Evolutionary conservation across 1,140 invertebrate genomes (phyloP), one percentile per base, ranked within the genome.

Genomic region (Diorhabda elongata): DNA sequence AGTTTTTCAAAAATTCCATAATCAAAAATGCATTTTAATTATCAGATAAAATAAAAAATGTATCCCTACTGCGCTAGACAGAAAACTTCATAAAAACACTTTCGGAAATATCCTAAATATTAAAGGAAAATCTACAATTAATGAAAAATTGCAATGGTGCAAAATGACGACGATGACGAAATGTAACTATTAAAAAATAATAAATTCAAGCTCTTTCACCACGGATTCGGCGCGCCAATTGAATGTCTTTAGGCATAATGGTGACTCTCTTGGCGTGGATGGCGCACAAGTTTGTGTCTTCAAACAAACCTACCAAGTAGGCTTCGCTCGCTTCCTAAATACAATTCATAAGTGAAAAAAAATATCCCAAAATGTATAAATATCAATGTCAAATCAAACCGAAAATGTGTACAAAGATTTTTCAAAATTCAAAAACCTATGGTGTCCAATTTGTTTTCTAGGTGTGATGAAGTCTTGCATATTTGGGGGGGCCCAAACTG

Each of bases 161-260:
- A 26, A 26, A 26, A 26, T 26, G 26, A 26, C 26, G 26, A 26
- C 26, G 26, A 26, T 26, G 26, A 26, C 26, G 1, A 26, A 26
- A 26, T 26, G 26, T 26, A 26, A 26, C 26, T 26, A 26, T 26
- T 26, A 64, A 6, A 60, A 59, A 61, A 57, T 4, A 59, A 62
- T 58, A 43, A 60, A 92, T 81, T 90, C 91, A 91, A 85, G 89
- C 90, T 76, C 92, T 87, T 83, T 94, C 92, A 58, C 92, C 91
- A 78, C 91, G 89, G 80, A 94, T 93, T 85, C 93, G 89, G 81
- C 93, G 86, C 60, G 93, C 93, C 72, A 95, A 83, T 81, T 97
- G 95, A 43, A 98, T 97, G 80, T 97, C 95, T 84, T 96, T 97
- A 65, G 95, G 94, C 94, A 97, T 97, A 79, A 97, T 97, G 72